Evolutionary conservation across 2,113 vertebrate genomes (phyloP).

Genomic region (Syngnathus typhle): DNA sequence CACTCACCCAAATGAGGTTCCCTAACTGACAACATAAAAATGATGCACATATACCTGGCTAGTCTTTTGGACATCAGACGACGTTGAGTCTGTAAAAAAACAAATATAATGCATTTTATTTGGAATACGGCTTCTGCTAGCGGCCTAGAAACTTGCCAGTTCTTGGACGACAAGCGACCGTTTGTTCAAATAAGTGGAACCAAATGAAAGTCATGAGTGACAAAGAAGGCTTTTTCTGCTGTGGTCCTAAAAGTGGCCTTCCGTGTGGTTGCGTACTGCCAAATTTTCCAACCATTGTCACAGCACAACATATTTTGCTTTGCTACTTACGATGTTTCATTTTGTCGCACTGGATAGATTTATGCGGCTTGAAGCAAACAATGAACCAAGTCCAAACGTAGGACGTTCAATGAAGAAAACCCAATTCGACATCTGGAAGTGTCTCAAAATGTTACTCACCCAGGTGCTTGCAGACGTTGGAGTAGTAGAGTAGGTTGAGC

Average conservation of each 20-base stretch:
- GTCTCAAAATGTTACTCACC: slow-evolving; percentile 69
- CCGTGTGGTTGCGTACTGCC: not conserved
- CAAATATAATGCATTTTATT: slow-evolving; percentile 61
- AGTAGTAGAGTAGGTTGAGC: slow-evolving; percentile 81
- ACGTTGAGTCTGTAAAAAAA: slow-evolving; percentile 75
- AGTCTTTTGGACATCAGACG: slow-evolving; percentile 69
- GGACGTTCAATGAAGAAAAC: not conserved
- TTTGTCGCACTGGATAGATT: no score
- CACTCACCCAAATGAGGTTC: no score
- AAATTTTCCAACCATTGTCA: not conserved
- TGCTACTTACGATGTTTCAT: no score
- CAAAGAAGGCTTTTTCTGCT: not conserved
- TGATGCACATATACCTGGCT: slow-evolving; percentile 62
- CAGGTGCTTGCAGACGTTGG: slow-evolving; percentile 76
- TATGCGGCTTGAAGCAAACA: no score
- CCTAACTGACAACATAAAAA: slow-evolving; percentile 45
- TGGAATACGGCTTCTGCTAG: slow-evolving; percentile 30
- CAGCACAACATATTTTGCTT: no score
- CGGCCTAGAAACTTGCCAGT: not conserved
- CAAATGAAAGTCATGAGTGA: not conserved
- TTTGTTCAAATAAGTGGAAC: not conserved
- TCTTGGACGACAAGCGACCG: not conserved
- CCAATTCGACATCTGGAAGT: not conserved
- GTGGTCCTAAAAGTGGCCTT: not conserved
- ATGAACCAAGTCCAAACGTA: no score